Evolutionary conservation across 2,888 invertebrate genomes (phyloP), one percentile per base, ranked within the genome.

Genomic region (Ommatoiulus sabulosus): DNA sequence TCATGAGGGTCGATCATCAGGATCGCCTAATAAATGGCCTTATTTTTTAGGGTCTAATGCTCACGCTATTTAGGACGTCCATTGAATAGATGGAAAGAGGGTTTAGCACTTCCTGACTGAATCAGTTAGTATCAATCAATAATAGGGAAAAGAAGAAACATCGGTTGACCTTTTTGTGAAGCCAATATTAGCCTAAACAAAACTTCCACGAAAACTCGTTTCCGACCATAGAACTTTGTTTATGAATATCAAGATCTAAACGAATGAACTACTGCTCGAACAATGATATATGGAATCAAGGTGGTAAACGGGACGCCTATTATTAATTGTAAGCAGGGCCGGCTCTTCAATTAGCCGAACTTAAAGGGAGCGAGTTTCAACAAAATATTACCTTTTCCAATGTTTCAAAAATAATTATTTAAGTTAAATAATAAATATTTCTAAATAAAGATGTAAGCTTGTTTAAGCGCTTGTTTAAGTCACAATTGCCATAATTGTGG

Each of bases 41-140:
- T 80, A 80, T 80, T 80, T 80, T 80, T 80, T 80, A 80, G 80
- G 80, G 80, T 80, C 80, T 80, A 80, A 80, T 80, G 80, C 80
- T 80, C 80, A 80, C 80, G 80, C 80, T 43, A 80, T 80, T 80
- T 80, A 80, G 80, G 80, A 80, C 80, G 80, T 80, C 15, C 80
- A 80, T 35, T 80, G 80, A 80, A 80, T 80, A 24, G 80, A 43
- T 80, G 80, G 80, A 80, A 80, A 80, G 80, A 80, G 80, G 80
- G 80, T 35, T 80, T 80, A 43, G 80, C 24, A 80, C 80, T 80
- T 80, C 80, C 80, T 80, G 80, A 80, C 80, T 80, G 80, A 80
- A 80, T 80, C 80, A 80, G 52, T 52, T 52, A 52, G 80, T 80
- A 80, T 80, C 80, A 80, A 80, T 80, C 80, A 80, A 80, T 80